Evolutionary conservation across 30 jellyfish, hydroid and myxozoan genomes (phyloP), one percentile per base, ranked within the genome.

Genomic region (Chironex yamaguchii): DNA sequence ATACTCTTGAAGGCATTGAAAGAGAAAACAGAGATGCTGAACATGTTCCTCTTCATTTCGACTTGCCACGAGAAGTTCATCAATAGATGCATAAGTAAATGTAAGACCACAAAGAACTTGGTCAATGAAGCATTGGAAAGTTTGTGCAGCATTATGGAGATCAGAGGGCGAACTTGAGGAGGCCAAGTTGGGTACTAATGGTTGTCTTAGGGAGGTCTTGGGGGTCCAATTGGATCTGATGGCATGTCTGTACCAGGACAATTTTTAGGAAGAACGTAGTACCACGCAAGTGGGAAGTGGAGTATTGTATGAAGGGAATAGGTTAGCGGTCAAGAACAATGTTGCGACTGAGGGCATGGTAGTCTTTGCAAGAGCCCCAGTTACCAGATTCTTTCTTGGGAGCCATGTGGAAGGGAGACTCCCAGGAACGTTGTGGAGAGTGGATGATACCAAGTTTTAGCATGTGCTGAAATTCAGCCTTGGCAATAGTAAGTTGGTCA

Each of bases 381-480:
- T 42, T 17, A 42, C 58, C 58, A 42, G 58, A 17, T 6, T 42
- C 58, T n/a, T n/a, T 42, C 17, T 42, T 42, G 17, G 58, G 58
- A 42, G 17, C 58, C 58, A 42, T 42, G 17, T 42, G 13, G 17
- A 9, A 17, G 17, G 58, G 58, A 42, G 58, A 42, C 9, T 6
- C 9, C 58, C 58, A 42, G 17, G 58, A 42, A 17, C 58, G 9
- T 42, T 42, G 58, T 6, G 17, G 17, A 6, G 58, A 17, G 58
- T 17, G 58, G 17, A 42, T 42, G 58, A 67, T 67, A 24, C 42
- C 67, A 20, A 76, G 88, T 26, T 76, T 53, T 1, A 76, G 77
- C 88, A 49, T 49, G 53, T 76, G 82, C 58, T 76, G 32, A 50
- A 76, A 48, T 34, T 76, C 82, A 50, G 77, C 52, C 52, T 76